phyloP scores from a whole-genome alignment of 1,140 invertebrate genomes.

The Sycobia sp. region DNA sequence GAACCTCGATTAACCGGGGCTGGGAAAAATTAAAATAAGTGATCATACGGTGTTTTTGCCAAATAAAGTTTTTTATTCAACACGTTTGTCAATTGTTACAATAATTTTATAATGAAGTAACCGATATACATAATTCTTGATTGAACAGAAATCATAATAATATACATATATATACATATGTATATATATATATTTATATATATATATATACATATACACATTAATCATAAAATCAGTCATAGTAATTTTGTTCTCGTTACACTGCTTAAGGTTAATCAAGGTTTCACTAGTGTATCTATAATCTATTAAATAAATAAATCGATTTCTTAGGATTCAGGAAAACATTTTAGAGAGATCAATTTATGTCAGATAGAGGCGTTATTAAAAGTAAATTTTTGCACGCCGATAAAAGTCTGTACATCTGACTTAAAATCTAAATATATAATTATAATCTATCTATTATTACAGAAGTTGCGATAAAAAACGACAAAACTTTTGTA shows the following conservation, averaged over 20 bases:
- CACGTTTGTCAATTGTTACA: background rate
- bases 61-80: constrained; percentile 11
- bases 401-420: too few species aligned
- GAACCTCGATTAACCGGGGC: constrained; percentile 19
- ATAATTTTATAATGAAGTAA: constrained; percentile 4
- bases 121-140: background rate
- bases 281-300: background rate
- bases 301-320: background rate
- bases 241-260: background rate
- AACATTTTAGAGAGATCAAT: too few species aligned
- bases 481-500: constrained; percentile 23
- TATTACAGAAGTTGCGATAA: background rate
- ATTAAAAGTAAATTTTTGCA: too few species aligned
- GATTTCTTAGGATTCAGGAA: too few species aligned
- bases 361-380: too few species aligned
- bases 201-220: background rate
- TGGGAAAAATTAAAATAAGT: constrained; percentile 1
- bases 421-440: too few species aligned
- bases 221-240: background rate
- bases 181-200: background rate
- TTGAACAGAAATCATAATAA: too few species aligned
- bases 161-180: too few species aligned
- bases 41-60: background rate
- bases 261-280: constrained; percentile 17
- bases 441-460: background rate